Conservation (phyloP, 2,888 invertebrate species). For the Diachrysia chrysitis region DNA sequence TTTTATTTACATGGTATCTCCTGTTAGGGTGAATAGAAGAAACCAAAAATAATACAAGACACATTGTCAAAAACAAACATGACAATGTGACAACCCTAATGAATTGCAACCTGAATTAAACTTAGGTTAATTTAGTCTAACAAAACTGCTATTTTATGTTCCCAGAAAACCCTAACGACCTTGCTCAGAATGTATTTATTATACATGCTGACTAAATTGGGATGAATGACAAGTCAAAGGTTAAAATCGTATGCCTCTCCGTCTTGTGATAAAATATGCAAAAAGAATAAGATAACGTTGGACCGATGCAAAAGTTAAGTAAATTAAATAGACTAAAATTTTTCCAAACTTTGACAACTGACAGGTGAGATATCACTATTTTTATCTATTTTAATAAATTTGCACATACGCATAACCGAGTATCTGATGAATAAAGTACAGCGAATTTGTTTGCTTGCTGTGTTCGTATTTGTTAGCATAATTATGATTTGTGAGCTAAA, state of each 20-base stretch:
- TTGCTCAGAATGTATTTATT: not conserved
- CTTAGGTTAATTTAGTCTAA: not conserved
- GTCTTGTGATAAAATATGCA: constrained; percentile 1
- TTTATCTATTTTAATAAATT: no score
- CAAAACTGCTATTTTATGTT: not conserved
- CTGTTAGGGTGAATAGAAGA: no score
- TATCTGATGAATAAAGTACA: no score
- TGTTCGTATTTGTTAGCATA: no score
- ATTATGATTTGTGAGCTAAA: no score
- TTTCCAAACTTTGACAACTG: not conserved
- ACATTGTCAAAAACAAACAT: not conserved
- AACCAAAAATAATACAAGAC: no score
- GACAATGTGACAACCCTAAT: not conserved
- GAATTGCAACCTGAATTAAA: not conserved
- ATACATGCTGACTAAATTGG: not conserved
- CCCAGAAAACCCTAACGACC: constrained; percentile 2
- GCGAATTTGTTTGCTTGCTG: no score
- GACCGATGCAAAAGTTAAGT: not conserved
- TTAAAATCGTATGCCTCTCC: not conserved
- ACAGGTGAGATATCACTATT: no score
- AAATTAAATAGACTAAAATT: not conserved
- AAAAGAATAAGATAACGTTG: not conserved
- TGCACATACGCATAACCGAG: no score
- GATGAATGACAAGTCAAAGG: not conserved
- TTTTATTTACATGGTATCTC: no score